phyloP scores from a whole-genome alignment of 2,888 invertebrate species.

The Tachina fera region DNA sequence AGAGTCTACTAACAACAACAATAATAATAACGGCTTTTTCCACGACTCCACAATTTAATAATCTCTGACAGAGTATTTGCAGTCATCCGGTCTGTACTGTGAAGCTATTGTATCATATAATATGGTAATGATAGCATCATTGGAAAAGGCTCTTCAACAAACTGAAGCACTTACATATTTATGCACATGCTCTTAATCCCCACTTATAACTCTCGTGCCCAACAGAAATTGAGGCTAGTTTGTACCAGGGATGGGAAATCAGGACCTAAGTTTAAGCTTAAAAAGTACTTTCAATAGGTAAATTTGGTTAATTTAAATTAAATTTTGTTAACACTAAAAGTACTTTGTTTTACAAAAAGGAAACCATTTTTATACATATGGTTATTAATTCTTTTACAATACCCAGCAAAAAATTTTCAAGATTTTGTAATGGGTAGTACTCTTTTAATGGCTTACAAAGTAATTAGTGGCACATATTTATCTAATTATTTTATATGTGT shows the following conservation, averaged over 20 bases:
- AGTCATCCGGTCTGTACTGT: slow-evolving; percentile 26
- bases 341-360: too few species aligned
- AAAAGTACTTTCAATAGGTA: background rate
- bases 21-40: slow-evolving; percentile 19
- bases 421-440: too few species aligned
- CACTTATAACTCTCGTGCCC: slow-evolving; percentile 72
- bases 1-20: slow-evolving; percentile 31
- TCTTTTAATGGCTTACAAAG: too few species aligned
- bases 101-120: slow-evolving; percentile 71
- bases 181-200: slow-evolving; percentile 80
- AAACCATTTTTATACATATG: too few species aligned
- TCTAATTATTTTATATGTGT: too few species aligned
- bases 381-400: too few species aligned
- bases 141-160: slow-evolving; percentile 76
- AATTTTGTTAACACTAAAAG: too few species aligned
- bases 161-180: slow-evolving; percentile 80
- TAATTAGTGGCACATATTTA: too few species aligned
- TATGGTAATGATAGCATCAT: slow-evolving; percentile 59
- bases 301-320: too few species aligned
- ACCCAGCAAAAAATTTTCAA: too few species aligned
- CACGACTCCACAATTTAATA: slow-evolving; percentile 41
- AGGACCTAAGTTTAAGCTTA: background rate
- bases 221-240: background rate
- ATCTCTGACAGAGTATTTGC: slow-evolving; percentile 43
- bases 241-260: background rate